Evolutionary conservation across 1,140 invertebrate species (phyloP), one percentile per base, ranked within the genome.

Genomic region (Trichonephila clavipes): DNA sequence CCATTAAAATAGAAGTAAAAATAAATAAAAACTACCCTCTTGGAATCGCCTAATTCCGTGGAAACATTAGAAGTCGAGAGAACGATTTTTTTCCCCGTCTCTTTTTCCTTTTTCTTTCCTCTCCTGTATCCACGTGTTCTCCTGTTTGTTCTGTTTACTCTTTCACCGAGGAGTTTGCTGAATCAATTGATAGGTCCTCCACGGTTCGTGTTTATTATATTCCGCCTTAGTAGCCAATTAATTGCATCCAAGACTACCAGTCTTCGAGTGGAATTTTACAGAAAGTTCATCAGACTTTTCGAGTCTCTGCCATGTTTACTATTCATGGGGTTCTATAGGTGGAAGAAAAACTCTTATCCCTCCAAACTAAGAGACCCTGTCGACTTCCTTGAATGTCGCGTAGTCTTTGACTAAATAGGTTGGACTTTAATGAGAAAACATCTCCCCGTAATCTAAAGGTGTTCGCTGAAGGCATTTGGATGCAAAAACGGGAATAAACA

Each of bases 211-310:
- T 93, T 93, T 93, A 88, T 93, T 88, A 86, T 88, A 86, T 92
- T 92, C 83, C 62, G 83, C 64, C 44, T 88, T 93, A 88, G 64
- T 93, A 93, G 92, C 59, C 92, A 88, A 93, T 88, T 93, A 93
- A 93, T 93, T 93, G 92, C 92, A 62, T 81, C 69, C 66, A 44
- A 77, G 66, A 81, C 86, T 88, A 85, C 83, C 19, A 24, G 86
- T 61, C 81, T 85, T 59, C 19, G 28, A 61, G 86, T 28, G 18
- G 90, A 83, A 83, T 91, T 91, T 91, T 64, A 64, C 82, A 86
- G n/a, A 69, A 51, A 87, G 83, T 92, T 92, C 91, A 92, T 92
- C 83, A 69, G 82, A 61, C 81, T 82, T 58, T 24, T 18, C 14
- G 61, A 51, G 59, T 92, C 81, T 44, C 81, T 34, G 21, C 81